A percentile compares a stretch with the other conserved stretches of the same genome.
Evolutionary conservation across 2,888 invertebrate genomes (phyloP).

Genomic region (Carabus problematicus): DNA sequence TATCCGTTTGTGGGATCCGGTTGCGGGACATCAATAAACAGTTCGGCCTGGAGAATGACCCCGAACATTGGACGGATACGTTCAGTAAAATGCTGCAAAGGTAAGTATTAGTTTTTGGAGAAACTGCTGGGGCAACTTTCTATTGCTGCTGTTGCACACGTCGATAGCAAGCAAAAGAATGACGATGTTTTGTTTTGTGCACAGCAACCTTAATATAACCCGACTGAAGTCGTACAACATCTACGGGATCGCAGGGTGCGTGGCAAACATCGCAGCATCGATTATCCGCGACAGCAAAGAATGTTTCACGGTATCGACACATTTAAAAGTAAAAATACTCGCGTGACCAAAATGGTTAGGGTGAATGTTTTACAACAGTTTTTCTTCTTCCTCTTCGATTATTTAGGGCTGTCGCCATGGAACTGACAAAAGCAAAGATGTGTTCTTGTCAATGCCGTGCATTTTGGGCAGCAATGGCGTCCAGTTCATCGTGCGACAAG

Average conservation of each 20-base stretch:
- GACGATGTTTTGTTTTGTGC: too few relatives aligned
- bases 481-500: constrained; percentile 61
- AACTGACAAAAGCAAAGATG: constrained; percentile 62
- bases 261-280: constrained; percentile 71
- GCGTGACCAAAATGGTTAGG: too few relatives aligned
- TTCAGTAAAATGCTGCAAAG: constrained; percentile 13
- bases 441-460: constrained; percentile 66
- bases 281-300: constrained; percentile 75
- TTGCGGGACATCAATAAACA: constrained; percentile 64
- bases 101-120: not conserved
- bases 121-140: not conserved
- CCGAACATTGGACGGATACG: constrained; percentile 78
- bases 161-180: not conserved
- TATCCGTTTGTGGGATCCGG: constrained; percentile 68
- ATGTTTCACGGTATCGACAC: constrained; percentile 80
- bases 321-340: constrained; percentile 69
- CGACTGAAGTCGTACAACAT: constrained; percentile 85
- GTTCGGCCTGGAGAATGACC: constrained; percentile 64
- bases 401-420: constrained; percentile 57
- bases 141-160: not conserved
- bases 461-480: constrained; percentile 61
- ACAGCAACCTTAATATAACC: constrained; percentile 83
- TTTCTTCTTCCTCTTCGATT: not conserved
- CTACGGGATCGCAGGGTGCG: constrained; percentile 85
- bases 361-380: not conserved